Percentiles rank a stretch among this genome's conserved stretches.
phyloP scores from a whole-genome alignment of 2,888 invertebrate species.

The Calameuta pallipes region DNA sequence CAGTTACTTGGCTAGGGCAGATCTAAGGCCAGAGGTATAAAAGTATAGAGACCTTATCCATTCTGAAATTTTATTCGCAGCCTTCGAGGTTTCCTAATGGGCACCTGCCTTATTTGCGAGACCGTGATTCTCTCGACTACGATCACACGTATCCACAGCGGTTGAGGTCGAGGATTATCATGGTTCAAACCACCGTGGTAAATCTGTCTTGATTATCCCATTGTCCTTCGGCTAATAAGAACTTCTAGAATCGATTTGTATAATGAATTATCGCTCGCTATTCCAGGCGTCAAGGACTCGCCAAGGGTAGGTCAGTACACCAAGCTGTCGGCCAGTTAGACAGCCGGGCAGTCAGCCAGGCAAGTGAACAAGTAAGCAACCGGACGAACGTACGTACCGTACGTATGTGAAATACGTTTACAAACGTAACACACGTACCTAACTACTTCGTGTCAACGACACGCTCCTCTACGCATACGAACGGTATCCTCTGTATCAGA shows the following conservation, averaged over 20 bases:
- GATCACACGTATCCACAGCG: neutral
- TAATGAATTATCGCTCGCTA: neutral
- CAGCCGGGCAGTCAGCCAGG: slow-evolving; percentile 19
- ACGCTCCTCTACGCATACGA: slow-evolving; percentile 1
- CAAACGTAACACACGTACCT: neutral
- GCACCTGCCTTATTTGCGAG: too few species aligned
- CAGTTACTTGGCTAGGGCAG: neutral
- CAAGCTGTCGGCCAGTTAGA: slow-evolving; percentile 20
- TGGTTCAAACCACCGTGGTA: neutral
- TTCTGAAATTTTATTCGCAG: neutral
- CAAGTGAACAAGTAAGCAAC: slow-evolving; percentile 17
- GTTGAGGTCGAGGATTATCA: neutral
- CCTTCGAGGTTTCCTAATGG: neutral
- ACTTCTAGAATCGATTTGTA: neutral
- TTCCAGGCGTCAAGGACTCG: slow-evolving; percentile 38
- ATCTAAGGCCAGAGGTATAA: neutral
- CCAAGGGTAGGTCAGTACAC: slow-evolving; percentile 50
- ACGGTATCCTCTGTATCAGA: neutral
- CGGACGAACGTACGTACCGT: neutral
- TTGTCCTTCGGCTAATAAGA: neutral
- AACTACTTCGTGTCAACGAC: slow-evolving; percentile 5
- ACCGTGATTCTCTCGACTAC: neutral
- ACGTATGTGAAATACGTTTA: neutral
- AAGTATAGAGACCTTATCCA: neutral
- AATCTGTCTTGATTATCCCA: neutral